Base-by-base conservation (phyloP, 2,888 invertebrate genomes). In the Acanthosoma haemorrhoidale region DNA sequence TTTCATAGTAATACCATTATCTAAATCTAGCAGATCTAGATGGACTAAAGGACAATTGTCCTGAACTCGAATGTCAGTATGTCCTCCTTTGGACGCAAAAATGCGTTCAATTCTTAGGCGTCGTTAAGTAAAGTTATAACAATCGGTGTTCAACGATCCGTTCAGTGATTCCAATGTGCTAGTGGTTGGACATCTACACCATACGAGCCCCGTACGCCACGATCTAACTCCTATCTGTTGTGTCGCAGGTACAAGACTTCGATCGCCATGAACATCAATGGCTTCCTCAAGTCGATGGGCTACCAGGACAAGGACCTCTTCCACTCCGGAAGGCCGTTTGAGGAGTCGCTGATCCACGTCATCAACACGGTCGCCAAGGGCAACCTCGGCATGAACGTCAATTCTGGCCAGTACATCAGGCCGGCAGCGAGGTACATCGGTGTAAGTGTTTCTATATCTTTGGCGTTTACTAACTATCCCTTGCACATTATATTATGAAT, bases 221-320 rank as follows among this genome's bases (percentile, higher is more conserved):
- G 4, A 69, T 70, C 59, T 73, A 25, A 25, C 4, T 29, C 25
- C 29, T 3, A 1, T 8, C 6, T 51, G 4, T 4, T 72, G 80
- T 81, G n/a, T n/a, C n/a, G 58, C 80, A 90, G 90, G 77, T 91
- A 91, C 78, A 79, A 90, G 68, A 79, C 84, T 36, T 88, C 88
- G 0, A 84, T 82, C 0, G 88, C 90, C 75, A 86, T 87, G 77
- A 84, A 92, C 76, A 83, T 88, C 39, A 92, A 92, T 80, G 86
- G 87, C 58, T 88, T 90, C 79, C 80, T 92, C 3, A 88, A 89
- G 78, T 82, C 87, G 18, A 89, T 90, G 79, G 91, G 90, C 66
- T 85, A 89, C 68, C 90, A 91, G 0, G 88, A 90, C 78, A 81
- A 82, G 43, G 85, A 86, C 0, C 84, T 87, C 76, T 87, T 92